phyloP scores from a whole-genome alignment of 2,113 vertebrate genomes.

The Cyanoramphus novaezelandiae region DNA sequence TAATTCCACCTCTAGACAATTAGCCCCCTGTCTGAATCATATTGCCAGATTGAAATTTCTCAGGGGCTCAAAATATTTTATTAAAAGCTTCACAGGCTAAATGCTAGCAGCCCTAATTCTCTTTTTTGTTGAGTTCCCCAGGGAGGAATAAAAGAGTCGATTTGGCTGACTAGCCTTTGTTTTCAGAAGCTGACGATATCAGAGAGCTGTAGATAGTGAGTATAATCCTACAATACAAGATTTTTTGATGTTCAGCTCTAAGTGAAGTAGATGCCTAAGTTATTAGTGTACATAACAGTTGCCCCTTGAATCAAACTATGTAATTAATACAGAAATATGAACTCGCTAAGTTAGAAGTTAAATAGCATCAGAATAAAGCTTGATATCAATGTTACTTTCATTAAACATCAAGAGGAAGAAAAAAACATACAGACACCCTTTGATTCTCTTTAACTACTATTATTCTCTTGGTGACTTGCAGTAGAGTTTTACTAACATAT shows the following conservation, averaged over 20 bases:
- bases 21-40: constrained; percentile 5
- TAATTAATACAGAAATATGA: constrained; percentile 38
- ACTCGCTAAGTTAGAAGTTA: background rate
- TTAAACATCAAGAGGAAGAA: constrained; percentile 7
- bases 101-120: constrained; percentile 1
- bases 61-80: constrained; percentile 24
- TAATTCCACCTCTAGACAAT: constrained; percentile 24
- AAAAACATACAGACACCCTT: background rate
- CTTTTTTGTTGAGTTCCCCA: background rate
- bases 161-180: constrained; percentile 45
- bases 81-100: background rate
- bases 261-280: constrained; percentile 2
- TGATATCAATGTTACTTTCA: constrained; percentile 5
- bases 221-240: constrained; percentile 31
- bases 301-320: background rate
- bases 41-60: background rate
- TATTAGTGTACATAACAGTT: background rate
- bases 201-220: constrained; percentile 14
- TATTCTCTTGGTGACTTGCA: background rate
- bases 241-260: constrained; percentile 44
- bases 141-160: constrained; percentile 27
- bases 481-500: background rate
- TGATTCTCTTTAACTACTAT: background rate
- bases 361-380: background rate
- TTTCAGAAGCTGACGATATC: constrained; percentile 19